Conservation (phyloP, 2,888 invertebrate species). For the Drosophila nigricruria region DNA sequence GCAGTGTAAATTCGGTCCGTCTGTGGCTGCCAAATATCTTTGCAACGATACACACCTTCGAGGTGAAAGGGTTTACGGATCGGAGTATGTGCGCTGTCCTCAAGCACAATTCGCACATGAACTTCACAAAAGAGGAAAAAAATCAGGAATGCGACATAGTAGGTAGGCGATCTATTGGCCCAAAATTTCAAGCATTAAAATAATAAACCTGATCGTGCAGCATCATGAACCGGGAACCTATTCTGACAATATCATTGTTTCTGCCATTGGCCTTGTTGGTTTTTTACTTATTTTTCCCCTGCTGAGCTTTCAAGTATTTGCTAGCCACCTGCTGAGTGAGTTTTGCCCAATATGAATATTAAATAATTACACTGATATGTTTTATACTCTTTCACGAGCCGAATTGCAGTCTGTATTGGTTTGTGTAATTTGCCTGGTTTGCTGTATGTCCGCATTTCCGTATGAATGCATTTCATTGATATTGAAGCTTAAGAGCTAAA, state of each 20-base stretch:
- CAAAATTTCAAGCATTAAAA: slow-evolving; percentile 49
- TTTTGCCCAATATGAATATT: neutral
- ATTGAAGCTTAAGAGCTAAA: neutral
- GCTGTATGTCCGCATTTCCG: neutral
- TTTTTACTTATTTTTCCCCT: slow-evolving; percentile 53
- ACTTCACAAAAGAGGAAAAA: neutral
- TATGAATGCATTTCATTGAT: neutral
- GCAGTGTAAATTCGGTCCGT: slow-evolving; percentile 91
- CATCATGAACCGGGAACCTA: slow-evolving; percentile 50
- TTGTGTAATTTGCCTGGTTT: neutral
- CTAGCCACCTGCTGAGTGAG: slow-evolving; percentile 69
- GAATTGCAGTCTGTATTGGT: neutral
- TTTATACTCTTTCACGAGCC: neutral
- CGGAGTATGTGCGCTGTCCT: slow-evolving; percentile 78
- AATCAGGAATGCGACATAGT: slow-evolving; percentile 58
- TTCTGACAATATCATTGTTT: slow-evolving; percentile 64
- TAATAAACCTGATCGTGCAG: slow-evolving; percentile 45
- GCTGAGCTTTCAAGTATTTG: slow-evolving; percentile 50
- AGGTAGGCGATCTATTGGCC: slow-evolving; percentile 53
- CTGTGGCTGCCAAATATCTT: slow-evolving; percentile 95
- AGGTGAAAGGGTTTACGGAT: slow-evolving; percentile 63
- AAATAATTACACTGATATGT: neutral
- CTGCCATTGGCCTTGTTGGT: slow-evolving; percentile 51
- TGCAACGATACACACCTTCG: slow-evolving; percentile 87
- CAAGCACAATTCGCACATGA: slow-evolving; percentile 47